Evolutionary conservation across 2,888 invertebrate species (phyloP).

Genomic region (Drosophila anomalata): DNA sequence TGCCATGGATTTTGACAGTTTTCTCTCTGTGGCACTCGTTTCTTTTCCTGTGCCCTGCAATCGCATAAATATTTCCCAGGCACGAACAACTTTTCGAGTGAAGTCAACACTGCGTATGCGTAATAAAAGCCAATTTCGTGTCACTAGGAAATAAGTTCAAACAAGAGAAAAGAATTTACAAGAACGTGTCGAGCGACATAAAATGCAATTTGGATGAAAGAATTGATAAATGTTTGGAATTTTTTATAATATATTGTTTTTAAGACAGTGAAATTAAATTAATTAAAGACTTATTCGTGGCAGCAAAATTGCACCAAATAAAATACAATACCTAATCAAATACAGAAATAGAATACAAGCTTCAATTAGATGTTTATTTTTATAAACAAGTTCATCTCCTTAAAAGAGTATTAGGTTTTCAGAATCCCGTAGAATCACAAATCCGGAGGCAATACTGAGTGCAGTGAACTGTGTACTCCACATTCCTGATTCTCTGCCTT

Average conservation of each 20-base stretch:
- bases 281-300: neutral
- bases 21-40: slow-evolving; percentile 10
- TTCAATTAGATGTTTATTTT: too few relatives aligned
- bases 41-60: slow-evolving; percentile 21
- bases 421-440: neutral
- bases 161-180: neutral
- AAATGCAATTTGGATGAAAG: slow-evolving; percentile 6
- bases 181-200: slow-evolving; percentile 16
- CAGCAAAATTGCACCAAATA: too few relatives aligned
- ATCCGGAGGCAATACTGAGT: slow-evolving; percentile 42
- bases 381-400: neutral
- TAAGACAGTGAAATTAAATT: neutral
- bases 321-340: too few relatives aligned
- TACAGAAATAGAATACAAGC: too few relatives aligned
- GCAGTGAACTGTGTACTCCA: slow-evolving; percentile 45
- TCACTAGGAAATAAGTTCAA: slow-evolving; percentile 4
- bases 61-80: slow-evolving; percentile 29
- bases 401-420: slow-evolving; percentile 17
- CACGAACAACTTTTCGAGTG: slow-evolving; percentile 48
- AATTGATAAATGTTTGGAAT: neutral
- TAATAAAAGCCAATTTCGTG: slow-evolving; percentile 36
- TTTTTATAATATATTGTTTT: too few relatives aligned
- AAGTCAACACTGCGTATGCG: slow-evolving; percentile 60
- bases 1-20: slow-evolving; percentile 70
- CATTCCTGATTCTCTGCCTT: neutral